Conservation (phyloP, 2,113 vertebrate genomes). For the Protobothrops mucrosquamatus region DNA sequence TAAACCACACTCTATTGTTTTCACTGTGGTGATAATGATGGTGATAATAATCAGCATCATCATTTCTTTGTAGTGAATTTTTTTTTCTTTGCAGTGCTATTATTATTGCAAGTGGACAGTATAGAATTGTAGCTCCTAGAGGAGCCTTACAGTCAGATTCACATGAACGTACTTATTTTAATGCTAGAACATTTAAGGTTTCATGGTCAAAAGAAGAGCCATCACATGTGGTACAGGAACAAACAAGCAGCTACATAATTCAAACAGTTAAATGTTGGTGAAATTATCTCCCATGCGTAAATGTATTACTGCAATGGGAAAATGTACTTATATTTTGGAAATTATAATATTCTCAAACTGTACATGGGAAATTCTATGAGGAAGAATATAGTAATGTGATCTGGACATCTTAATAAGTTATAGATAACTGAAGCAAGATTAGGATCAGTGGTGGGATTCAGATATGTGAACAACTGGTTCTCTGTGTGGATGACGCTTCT, state of each 20-base stretch:
- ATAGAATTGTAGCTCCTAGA: background rate
- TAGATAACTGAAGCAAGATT: background rate
- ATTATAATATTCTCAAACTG: background rate
- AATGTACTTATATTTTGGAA: background rate
- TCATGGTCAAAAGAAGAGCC: background rate
- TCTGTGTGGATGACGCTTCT: no score
- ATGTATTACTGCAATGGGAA: background rate
- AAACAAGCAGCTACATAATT: background rate
- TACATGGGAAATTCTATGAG: background rate
- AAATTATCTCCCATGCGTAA: background rate
- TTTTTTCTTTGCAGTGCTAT: background rate
- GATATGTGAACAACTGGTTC: no score
- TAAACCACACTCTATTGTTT: background rate
- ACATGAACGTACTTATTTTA: background rate
- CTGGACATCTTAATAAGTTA: background rate
- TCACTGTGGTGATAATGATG: no score
- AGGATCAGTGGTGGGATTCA: no score
- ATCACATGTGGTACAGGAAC: background rate
- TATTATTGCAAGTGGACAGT: background rate
- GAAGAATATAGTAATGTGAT: background rate
- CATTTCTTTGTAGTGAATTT: background rate
- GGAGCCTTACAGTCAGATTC: background rate
- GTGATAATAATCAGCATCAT: background rate
- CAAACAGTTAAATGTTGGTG: background rate
- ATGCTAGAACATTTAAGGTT: background rate